A percentile compares a stretch with the other conserved stretches of the same genome.
These are phyloP conservation scores for Sapayoa aenigma DNA, from an alignment of 2,113 vertebrate genomes.

Conservation along the genomic window DNA sequence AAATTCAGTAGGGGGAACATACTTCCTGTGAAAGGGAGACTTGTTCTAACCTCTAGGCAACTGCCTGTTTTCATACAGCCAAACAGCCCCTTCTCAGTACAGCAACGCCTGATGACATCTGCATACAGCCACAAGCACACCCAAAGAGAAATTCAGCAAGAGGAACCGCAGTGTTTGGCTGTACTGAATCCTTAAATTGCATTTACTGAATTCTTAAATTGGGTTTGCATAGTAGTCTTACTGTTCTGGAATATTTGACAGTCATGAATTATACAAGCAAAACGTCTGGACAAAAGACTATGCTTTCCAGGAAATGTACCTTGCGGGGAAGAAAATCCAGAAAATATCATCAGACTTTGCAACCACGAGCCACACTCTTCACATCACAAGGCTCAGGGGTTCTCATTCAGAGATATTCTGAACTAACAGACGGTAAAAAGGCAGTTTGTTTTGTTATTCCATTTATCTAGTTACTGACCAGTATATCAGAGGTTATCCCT, in stretches of 20 bases:
- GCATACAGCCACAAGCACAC: not conserved
- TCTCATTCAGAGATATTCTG: not conserved
- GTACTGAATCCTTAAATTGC: not conserved
- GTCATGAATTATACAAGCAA: not conserved
- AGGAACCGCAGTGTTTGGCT: not conserved
- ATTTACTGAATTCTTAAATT: not conserved
- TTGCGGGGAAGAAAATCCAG: not conserved
- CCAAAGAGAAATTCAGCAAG: not conserved
- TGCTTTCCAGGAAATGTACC: not conserved
- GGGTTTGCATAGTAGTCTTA: not conserved
- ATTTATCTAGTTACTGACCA: not conserved
- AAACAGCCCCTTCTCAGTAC: not conserved
- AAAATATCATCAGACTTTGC: not conserved
- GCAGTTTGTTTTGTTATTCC: not conserved
- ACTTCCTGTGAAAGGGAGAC: not conserved
- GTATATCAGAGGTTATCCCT: not conserved
- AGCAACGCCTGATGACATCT: not conserved
- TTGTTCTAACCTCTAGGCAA: not conserved
- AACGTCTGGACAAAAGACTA: not conserved
- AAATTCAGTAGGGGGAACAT: not conserved
- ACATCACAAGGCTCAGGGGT: not conserved
- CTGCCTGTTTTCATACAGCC: not conserved
- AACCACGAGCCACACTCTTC: not conserved
- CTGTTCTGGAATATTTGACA: not conserved
- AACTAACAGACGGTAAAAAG: not conserved